These are phyloP conservation scores for Petroica traversi DNA, from an alignment of 2,113 vertebrate genomes.

Conservation along the genomic window DNA sequence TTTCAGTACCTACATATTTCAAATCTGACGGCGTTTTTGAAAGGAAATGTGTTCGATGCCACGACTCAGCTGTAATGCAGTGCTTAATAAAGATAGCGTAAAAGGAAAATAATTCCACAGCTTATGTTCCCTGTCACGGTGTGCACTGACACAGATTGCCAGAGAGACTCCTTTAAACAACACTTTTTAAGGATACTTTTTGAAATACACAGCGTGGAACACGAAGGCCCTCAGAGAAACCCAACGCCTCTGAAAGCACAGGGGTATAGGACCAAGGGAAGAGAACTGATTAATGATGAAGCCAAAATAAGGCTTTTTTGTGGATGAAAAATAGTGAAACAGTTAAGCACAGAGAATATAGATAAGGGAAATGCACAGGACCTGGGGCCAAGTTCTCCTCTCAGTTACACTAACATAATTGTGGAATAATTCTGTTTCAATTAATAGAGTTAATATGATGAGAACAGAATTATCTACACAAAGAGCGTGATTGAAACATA, in stretches of 20 bases:
- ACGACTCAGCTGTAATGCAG: background rate
- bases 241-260: background rate
- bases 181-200: background rate
- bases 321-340: background rate
- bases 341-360: background rate
- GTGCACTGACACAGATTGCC: background rate
- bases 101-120: background rate
- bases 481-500: background rate
- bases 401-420: constrained; percentile 21
- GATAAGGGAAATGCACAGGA: background rate
- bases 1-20: constrained; percentile 67
- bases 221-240: background rate
- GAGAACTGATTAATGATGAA: background rate
- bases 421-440: constrained; percentile 34
- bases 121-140: constrained; percentile 2
- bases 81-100: background rate
- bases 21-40: constrained; percentile 33
- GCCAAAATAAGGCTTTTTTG: background rate
- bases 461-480: background rate
- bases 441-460: constrained; percentile 42
- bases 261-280: background rate
- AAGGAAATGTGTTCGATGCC: constrained; percentile 38
- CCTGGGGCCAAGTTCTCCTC: constrained; percentile 22
- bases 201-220: background rate
- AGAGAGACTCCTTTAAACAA: background rate